Base-by-base conservation (phyloP, 2,888 invertebrate species). In the Aricia artaxerxes region DNA sequence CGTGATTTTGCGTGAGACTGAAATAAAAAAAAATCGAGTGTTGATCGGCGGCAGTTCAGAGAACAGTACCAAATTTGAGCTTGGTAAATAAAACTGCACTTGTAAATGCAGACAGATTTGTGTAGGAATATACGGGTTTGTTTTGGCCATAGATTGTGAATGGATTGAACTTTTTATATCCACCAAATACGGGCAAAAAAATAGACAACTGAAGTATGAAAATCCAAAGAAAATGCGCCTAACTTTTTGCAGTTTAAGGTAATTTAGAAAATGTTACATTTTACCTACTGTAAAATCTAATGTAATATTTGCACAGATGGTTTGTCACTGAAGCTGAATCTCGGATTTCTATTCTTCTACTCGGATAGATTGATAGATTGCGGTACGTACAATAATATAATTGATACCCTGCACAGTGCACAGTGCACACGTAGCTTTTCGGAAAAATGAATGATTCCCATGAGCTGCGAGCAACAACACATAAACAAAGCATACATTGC, bases 71-170 rank as follows among this genome's bases (percentile, higher is more conserved):
- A 69, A 69, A 69, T 69, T 69, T 69, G 38, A 69, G 69, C 35
- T 38, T 69, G 69, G 35, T 38, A 69, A 69, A 69, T 69, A 69
- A 69, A 69, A 69, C 69, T 69, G 69, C 69, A 69, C 69, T 69
- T 69, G 69, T 38, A 38, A 69, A 69, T 35, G 38, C 35, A 35
- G 69, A 13, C 13, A 16, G 69, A 35, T 69, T 69, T 69, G 69
- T 69, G 69, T 69, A 38, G 35, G 69, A 69, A 35, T 69, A 38
- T 69, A 69, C 13, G 69, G 69, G 69, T 35, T 69, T 69, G 69
- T 35, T 69, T 69, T 69, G 35, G 9, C 5, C 16, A 69, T 69
- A 69, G 69, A 69, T 35, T 35, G 35, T 11, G 69, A 69, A 38
- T 35, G 35, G 69, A 69, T 13, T 38, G 69, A 69, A 69, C 69